Evolutionary conservation across 2,888 invertebrate genomes (phyloP).

Genomic region (Dioctria rufipes): DNA sequence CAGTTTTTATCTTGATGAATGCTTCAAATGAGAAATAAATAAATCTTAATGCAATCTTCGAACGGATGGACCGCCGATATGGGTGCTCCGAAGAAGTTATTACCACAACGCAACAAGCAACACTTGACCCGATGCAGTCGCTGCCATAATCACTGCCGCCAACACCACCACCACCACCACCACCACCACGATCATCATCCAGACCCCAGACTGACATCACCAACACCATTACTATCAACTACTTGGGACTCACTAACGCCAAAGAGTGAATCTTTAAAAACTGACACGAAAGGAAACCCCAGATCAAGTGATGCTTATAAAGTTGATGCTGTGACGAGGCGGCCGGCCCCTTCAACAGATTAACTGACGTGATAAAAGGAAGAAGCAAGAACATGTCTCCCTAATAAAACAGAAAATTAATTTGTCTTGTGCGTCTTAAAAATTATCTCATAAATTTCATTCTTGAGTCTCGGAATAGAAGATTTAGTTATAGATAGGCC

Average conservation of each 20-base stretch:
- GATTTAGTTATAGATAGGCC: too few relatives aligned
- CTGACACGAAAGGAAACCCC: slow-evolving; percentile 36
- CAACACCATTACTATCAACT: too few relatives aligned
- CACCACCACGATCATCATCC: too few relatives aligned
- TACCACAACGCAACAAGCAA: slow-evolving; percentile 27
- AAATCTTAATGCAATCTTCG: slow-evolving; percentile 39
- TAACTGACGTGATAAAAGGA: slow-evolving; percentile 55
- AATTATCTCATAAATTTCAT: slow-evolving; percentile 58
- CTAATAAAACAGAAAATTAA: slow-evolving; percentile 59
- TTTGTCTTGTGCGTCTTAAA: slow-evolving; percentile 56
- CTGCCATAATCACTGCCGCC: background rate
- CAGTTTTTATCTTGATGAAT: slow-evolving; percentile 47
- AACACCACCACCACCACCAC: too few relatives aligned
- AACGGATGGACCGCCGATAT: background rate
- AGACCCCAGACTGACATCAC: too few relatives aligned
- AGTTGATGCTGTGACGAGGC: background rate
- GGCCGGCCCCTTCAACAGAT: slow-evolving; percentile 48
- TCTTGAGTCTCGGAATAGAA: background rate
- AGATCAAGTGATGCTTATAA: slow-evolving; percentile 15
- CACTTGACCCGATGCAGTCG: slow-evolving; percentile 38
- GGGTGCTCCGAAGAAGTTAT: slow-evolving; percentile 40
- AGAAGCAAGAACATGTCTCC: slow-evolving; percentile 57
- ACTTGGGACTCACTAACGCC: background rate
- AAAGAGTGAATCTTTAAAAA: slow-evolving; percentile 38
- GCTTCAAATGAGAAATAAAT: slow-evolving; percentile 44